Base-by-base conservation (phyloP, 2,113 vertebrate genomes). In the Bambusicola thoracicus region DNA sequence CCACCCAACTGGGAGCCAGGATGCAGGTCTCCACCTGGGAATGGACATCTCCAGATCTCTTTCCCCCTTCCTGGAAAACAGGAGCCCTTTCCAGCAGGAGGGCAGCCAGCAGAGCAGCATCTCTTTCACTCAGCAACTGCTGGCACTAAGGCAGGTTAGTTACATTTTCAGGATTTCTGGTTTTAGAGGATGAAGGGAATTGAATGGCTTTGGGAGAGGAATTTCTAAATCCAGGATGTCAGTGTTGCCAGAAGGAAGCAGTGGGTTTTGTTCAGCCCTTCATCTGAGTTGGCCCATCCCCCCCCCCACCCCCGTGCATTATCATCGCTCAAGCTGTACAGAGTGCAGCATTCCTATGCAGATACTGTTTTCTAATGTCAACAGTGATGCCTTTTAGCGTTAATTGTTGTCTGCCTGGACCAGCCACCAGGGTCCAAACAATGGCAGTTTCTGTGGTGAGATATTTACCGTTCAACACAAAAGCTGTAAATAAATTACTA, bases 1-100 rank as follows among this genome's bases (percentile, higher is more conserved):
- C 66, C 61, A 72, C 0, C 2, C 0, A 0, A 2, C 43, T 55
- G 59, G 69, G 24, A 85, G 22, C 41, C 0, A 0, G 58, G 59
- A 43, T 59, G 44, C 49, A 70, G 38, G 65, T 56, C 7, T 43
- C 32, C 62, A 61, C 3, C 53, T 49, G 44, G 32, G 25, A 34
- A 17, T 32, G 41, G 24, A 13, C 40, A 38, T 41, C 51, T 91
- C 49, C 62, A 32, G 51, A 16, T 46, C 27, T 62, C 30, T 41
- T 69, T 55, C 24, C 24, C 49, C 11, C n/a, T 62, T 85, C 34
- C 61, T 61, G 41, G 51, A 91, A 75, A 75, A 2, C 25, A 62
- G 24, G 10, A 40, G 11, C 48, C 11, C 2, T 40, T 66, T 55
- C 53, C 30, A 18, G 22, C 32, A 40, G 48, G 58, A 73, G 36